Conservation (phyloP, 2,797 vertebrate genomes). For the Sebastes ruberrimus region DNA sequence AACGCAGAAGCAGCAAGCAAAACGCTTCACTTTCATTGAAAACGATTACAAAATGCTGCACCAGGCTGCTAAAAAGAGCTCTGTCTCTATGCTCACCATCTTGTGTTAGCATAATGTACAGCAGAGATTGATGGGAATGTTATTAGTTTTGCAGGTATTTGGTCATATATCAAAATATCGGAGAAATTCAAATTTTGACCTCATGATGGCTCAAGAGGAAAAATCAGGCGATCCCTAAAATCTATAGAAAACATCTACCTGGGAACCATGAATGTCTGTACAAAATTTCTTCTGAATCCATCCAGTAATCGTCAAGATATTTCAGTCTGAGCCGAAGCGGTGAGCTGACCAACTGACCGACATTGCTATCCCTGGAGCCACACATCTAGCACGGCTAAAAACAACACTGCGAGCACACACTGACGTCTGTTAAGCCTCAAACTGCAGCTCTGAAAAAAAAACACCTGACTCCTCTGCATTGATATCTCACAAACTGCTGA, state of each 20-base stretch:
- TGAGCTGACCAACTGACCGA: background rate
- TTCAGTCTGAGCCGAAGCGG: background rate
- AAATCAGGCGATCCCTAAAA: background rate
- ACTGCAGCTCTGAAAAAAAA: background rate
- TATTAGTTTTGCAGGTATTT: background rate
- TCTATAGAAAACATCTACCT: too few species aligned
- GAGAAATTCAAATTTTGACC: background rate
- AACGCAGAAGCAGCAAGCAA: too few species aligned
- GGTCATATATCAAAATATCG: background rate
- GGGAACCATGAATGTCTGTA: background rate
- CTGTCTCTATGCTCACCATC: background rate
- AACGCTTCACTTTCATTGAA: too few species aligned
- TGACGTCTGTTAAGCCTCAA: background rate
- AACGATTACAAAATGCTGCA: too few species aligned
- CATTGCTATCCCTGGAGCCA: background rate
- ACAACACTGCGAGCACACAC: background rate
- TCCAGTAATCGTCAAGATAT: background rate
- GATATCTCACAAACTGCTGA: slow-evolving; percentile 9
- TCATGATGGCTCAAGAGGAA: background rate
- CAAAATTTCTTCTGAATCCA: background rate
- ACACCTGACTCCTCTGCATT: background rate
- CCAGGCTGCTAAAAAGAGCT: too few species aligned
- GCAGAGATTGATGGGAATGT: background rate
- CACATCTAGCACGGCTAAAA: background rate
- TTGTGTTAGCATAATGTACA: background rate